phyloP scores from a whole-genome alignment of 2,113 vertebrate species.

The Elachura formosa region DNA sequence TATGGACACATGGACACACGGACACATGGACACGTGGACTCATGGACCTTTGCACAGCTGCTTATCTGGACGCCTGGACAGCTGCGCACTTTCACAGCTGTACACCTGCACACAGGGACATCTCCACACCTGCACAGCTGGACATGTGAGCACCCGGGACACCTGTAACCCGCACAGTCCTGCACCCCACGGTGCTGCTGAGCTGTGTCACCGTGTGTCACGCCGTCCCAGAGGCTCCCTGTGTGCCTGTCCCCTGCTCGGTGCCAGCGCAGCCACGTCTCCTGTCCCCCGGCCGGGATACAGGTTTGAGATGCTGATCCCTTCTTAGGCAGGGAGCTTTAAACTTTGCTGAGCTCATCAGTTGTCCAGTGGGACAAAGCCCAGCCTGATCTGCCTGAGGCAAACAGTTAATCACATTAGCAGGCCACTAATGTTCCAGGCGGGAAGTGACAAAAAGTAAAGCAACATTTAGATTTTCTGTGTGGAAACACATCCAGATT shows the following conservation, averaged over 20 bases:
- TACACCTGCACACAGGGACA: neutral
- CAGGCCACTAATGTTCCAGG: slow-evolving; percentile 27
- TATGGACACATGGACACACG: accelerated
- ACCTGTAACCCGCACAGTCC: neutral
- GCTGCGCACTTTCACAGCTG: neutral
- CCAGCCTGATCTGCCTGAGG: slow-evolving; percentile 64
- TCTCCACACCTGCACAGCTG: neutral
- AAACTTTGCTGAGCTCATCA: slow-evolving; percentile 66
- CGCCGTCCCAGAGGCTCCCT: neutral
- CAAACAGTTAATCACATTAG: slow-evolving; percentile 67
- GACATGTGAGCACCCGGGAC: neutral
- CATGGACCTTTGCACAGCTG: accelerated
- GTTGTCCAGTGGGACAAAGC: slow-evolving; percentile 71
- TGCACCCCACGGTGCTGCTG: neutral
- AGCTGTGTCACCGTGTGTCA: neutral
- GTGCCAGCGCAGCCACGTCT: neutral
- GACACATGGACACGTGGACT: neutral
- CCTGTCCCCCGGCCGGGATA: neutral
- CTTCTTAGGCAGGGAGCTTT: slow-evolving; percentile 62
- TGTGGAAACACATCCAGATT: slow-evolving; percentile 37
- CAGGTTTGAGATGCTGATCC: slow-evolving; percentile 53
- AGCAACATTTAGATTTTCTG: slow-evolving; percentile 22
- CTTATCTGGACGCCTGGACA: no score
- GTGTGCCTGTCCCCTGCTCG: neutral
- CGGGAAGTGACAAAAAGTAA: slow-evolving; percentile 41